Evolutionary conservation across 2,888 invertebrate genomes (phyloP), one percentile per base, ranked within the genome.

Genomic region (Mesorhabditis sp.): DNA sequence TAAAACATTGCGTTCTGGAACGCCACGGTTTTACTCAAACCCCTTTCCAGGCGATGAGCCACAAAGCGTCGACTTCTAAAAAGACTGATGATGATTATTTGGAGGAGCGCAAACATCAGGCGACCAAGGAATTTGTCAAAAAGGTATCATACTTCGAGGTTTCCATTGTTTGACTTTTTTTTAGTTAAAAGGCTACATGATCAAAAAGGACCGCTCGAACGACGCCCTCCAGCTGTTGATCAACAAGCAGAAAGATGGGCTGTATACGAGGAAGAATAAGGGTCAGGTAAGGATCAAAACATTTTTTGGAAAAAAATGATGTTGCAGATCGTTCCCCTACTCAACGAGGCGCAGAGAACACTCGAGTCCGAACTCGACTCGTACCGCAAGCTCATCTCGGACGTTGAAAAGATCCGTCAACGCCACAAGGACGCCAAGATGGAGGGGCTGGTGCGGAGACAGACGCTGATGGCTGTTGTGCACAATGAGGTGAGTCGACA

Each of bases 391-490:
- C 4, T 74, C 4, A 13, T 75, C 41, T 69, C 70, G 3, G 75
- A 77, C n/a, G 68, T 79, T 13, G 66, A 71, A 66, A 62, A 70
- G 45, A 42, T 78, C 6, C 68, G 72, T n/a, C 65, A 68, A 43
- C 45, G 68, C 10, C 74, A 80, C 28, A 72, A 74, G 44, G 70
- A 72, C 13, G 69, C 74, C 43, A 67, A 73, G 44, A 72, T 74
- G 64, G 67, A 72, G 15, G 65, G 67, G 86, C 93, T 93, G 0
- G 92, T 96, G 76, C 90, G 95, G 5, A 90, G 95, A 76, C 95
- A 95, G 0, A 93, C 94, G 0, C 89, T 95, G 66, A 95, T 97
- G 93, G 94, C 94, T 68, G 90, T 93, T 74, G 92, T 92, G 77
- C 93, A 93, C 41, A 96, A 41, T 67, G 6, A 7, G 13, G 95